phyloP scores from a whole-genome alignment of 2,113 vertebrate species.

The Anolis carolinensis region DNA sequence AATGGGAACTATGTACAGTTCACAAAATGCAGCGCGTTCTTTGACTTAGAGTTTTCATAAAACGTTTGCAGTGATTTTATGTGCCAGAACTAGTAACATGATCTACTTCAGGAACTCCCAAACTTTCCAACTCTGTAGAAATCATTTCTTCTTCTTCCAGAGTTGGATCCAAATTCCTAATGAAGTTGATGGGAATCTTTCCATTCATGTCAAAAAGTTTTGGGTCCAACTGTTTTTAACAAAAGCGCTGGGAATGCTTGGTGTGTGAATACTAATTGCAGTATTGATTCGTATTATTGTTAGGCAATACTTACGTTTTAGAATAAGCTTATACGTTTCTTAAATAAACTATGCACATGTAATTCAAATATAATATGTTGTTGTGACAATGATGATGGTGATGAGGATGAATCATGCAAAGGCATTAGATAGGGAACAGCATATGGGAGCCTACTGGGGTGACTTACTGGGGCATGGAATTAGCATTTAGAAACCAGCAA shows the following conservation, averaged over 20 bases:
- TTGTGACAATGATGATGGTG: neutral
- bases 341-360: neutral
- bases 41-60: conserved; percentile 78
- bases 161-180: conserved; percentile 62
- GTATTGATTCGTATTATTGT: neutral
- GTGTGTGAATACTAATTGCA: conserved; percentile 25
- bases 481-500: neutral
- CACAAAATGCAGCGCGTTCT: conserved; percentile 67
- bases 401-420: neutral
- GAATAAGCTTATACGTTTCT: neutral
- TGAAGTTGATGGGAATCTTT: conserved; percentile 65
- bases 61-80: conserved; percentile 76
- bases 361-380: neutral
- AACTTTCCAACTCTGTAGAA: conserved; percentile 80
- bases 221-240: conserved; percentile 70
- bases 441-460: neutral
- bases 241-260: conserved; percentile 59
- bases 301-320: neutral
- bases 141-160: conserved; percentile 67
- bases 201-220: conserved; percentile 55
- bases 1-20: conserved; percentile 76
- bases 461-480: neutral
- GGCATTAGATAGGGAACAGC: neutral
- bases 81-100: conserved; percentile 81
- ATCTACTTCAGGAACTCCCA: conserved; percentile 81